A percentile compares a stretch with the other conserved stretches of the same genome.
These are phyloP conservation scores for Tauraco erythrolophus DNA, from an alignment of 2,113 vertebrate species.

Conservation along the genomic window DNA sequence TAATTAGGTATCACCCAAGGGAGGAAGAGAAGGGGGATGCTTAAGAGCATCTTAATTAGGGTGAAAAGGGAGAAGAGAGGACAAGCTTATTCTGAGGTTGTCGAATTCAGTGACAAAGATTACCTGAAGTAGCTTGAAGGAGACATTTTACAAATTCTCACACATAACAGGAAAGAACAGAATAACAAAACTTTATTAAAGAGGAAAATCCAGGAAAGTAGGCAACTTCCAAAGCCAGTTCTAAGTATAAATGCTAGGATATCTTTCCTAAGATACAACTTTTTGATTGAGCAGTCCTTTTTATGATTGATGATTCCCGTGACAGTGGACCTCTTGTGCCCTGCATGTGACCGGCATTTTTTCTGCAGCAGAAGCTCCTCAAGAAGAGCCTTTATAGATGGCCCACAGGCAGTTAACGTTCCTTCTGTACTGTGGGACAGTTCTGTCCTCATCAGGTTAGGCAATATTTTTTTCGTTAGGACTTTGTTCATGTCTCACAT, in stretches of 20 bases:
- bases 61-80: not conserved
- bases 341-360: not conserved
- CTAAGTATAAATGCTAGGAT: not conserved
- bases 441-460: not conserved
- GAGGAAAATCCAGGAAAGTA: not conserved
- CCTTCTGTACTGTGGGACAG: not conserved
- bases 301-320: not conserved
- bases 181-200: not conserved
- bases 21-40: not conserved
- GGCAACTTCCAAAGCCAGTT: not conserved
- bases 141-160: not conserved
- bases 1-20: not conserved
- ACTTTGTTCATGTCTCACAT: rapidly evolving
- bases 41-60: not conserved
- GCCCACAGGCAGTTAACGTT: not conserved
- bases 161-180: not conserved
- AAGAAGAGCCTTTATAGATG: not conserved
- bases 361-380: not conserved
- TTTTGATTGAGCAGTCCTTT: not conserved
- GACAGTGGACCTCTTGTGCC: not conserved
- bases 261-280: not conserved
- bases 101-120: not conserved
- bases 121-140: not conserved
- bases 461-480: rapidly evolving
- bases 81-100: not conserved